Evolutionary conservation across 2,797 vertebrate species (phyloP).

Genomic region (Dermochelys coriacea): DNA sequence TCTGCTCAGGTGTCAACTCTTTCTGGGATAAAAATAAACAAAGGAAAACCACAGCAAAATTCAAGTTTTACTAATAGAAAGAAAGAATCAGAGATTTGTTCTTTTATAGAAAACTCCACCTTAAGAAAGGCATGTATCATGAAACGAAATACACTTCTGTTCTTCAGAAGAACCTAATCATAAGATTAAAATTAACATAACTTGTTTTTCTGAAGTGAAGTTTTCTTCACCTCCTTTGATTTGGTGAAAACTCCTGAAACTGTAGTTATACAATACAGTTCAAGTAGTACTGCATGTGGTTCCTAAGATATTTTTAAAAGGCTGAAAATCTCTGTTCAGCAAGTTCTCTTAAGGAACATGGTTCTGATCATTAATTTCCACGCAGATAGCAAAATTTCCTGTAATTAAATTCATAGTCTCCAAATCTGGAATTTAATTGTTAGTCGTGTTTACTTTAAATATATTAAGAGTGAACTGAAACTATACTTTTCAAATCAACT

Average conservation of each 20-base stretch:
- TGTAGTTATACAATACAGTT: background rate
- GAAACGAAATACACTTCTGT: background rate
- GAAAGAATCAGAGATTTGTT: background rate
- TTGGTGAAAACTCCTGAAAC: background rate
- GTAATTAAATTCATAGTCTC: background rate
- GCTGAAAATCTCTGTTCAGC: slow-evolving; percentile 37
- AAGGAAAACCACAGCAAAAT: slow-evolving; percentile 24
- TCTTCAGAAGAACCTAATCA: background rate
- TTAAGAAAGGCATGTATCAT: background rate
- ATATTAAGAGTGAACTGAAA: background rate
- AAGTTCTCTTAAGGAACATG: background rate
- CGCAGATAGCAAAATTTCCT: background rate
- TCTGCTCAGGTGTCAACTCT: fast-evolving
- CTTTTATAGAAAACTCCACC: background rate
- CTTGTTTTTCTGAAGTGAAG: background rate
- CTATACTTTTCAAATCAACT: background rate
- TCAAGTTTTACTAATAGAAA: background rate
- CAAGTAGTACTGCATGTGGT: background rate
- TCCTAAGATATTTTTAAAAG: background rate
- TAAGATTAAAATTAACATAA: background rate
- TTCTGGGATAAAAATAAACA: background rate
- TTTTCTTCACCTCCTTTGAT: background rate
- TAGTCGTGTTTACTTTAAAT: background rate
- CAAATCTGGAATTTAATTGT: background rate
- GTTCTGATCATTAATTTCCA: background rate